Evolutionary conservation across 2,113 vertebrate genomes (phyloP).

Genomic region (Mohoua ochrocephala): DNA sequence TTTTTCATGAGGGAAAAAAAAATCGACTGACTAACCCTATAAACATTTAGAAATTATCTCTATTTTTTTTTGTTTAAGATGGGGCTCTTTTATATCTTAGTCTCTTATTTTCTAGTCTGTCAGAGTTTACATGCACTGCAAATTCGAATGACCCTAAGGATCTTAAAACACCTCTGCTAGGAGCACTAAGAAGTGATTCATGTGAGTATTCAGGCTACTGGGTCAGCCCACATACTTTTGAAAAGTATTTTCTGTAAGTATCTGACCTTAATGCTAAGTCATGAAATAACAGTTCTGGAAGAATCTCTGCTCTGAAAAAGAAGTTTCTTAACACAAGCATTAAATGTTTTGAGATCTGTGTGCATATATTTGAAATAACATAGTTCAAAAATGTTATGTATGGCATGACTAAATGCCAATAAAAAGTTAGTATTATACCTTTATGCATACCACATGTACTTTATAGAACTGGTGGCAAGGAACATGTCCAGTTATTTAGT

Average conservation of each 20-base stretch:
- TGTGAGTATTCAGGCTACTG: neutral
- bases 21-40: neutral
- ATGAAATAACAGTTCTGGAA: neutral
- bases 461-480: neutral
- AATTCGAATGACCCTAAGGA: neutral
- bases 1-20: neutral
- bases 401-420: neutral
- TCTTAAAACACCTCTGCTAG: neutral
- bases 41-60: neutral
- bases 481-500: neutral
- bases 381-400: neutral
- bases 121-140: neutral
- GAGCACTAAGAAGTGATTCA: neutral
- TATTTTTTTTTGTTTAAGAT: neutral
- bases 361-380: neutral
- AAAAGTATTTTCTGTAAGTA: neutral
- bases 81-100: neutral
- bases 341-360: neutral
- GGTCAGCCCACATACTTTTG: neutral
- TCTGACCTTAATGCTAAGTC: neutral
- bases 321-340: neutral
- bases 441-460: neutral
- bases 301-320: neutral
- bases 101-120: neutral
- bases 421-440: neutral